Conservation (phyloP, 1,140 invertebrate genomes). For the Andricus grossulariae region DNA sequence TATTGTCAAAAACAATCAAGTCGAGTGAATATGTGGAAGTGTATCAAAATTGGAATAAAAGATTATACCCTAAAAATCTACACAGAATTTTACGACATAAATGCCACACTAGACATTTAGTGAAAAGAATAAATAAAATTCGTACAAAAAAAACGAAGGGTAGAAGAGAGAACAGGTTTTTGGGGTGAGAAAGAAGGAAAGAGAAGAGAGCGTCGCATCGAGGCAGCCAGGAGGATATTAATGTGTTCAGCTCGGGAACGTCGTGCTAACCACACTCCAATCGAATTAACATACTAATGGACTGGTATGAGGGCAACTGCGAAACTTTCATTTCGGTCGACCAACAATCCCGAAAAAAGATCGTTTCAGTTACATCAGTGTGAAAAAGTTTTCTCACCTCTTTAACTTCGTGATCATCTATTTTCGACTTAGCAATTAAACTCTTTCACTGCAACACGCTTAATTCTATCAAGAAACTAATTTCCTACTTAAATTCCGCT, state of each 20-base stretch:
- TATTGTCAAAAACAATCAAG: too few relatives aligned
- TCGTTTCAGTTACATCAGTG: not conserved
- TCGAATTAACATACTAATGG: slow-evolving; percentile 58
- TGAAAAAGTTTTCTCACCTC: slow-evolving; percentile 8
- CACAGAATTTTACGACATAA: not conserved
- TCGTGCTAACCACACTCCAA: slow-evolving; percentile 46
- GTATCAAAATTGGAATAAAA: too few relatives aligned
- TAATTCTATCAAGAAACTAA: too few relatives aligned
- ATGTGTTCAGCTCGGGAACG: slow-evolving; percentile 37
- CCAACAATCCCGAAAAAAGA: slow-evolving; percentile 37
- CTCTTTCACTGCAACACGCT: not conserved
- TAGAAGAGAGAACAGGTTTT: slow-evolving; percentile 10
- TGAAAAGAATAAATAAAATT: not conserved
- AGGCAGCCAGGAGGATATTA: slow-evolving; percentile 33
- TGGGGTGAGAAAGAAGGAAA: slow-evolving; percentile 9
- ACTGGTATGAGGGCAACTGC: slow-evolving; percentile 42
- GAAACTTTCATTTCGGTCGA: slow-evolving; percentile 51
- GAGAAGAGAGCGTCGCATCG: slow-evolving; percentile 18
- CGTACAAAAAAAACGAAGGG: not conserved
- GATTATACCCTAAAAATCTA: too few relatives aligned
- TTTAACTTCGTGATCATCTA: not conserved
- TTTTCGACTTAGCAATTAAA: not conserved
- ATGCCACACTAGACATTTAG: not conserved
- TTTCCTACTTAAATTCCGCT: too few relatives aligned
- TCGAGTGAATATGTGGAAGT: too few relatives aligned